A percentile compares a stretch with the other conserved stretches of the same genome.
phyloP scores from a whole-genome alignment of 2,113 vertebrate species.

The Epinephelus moara region DNA sequence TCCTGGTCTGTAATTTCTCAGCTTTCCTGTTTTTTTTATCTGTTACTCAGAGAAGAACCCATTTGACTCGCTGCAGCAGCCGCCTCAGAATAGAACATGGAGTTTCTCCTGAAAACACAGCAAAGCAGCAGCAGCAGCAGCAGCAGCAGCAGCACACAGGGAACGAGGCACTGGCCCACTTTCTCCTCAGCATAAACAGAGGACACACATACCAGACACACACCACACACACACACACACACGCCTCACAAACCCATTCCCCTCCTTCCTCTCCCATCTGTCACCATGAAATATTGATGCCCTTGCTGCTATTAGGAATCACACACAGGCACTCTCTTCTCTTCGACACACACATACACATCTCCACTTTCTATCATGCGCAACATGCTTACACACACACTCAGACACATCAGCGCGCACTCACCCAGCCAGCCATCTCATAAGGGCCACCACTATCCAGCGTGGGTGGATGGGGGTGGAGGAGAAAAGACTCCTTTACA shows the following conservation, averaged over 20 bases:
- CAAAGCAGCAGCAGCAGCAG: conserved; percentile 18
- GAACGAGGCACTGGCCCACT: conserved; percentile 66
- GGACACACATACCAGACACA: conserved; percentile 4
- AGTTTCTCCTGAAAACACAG: conserved; percentile 63
- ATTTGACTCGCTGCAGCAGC: neutral
- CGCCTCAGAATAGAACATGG: conserved; percentile 66
- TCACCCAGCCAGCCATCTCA: neutral
- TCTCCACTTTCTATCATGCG: conserved; percentile 12
- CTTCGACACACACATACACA: conserved; percentile 7
- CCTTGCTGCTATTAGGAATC: conserved; percentile 63
- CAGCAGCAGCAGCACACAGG: conserved; percentile 32
- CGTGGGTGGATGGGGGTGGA: conserved; percentile 3
- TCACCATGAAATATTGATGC: conserved; percentile 85
- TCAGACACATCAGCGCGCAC: conserved; percentile 30
- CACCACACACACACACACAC: conserved; percentile 18
- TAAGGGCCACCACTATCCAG: neutral
- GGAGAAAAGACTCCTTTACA: neutral
- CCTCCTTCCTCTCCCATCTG: conserved; percentile 76
- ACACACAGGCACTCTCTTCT: conserved; percentile 19
- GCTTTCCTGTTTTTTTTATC: neutral
- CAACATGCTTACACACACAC: conserved; percentile 43
- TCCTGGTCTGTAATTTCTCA: neutral
- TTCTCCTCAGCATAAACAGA: conserved; percentile 54
- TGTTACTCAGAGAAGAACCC: neutral
- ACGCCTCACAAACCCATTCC: neutral